Percentiles rank a stretch among this genome's conserved stretches.
phyloP scores from a whole-genome alignment of 2,113 vertebrate species.

The Trochalopteron elliotii region DNA sequence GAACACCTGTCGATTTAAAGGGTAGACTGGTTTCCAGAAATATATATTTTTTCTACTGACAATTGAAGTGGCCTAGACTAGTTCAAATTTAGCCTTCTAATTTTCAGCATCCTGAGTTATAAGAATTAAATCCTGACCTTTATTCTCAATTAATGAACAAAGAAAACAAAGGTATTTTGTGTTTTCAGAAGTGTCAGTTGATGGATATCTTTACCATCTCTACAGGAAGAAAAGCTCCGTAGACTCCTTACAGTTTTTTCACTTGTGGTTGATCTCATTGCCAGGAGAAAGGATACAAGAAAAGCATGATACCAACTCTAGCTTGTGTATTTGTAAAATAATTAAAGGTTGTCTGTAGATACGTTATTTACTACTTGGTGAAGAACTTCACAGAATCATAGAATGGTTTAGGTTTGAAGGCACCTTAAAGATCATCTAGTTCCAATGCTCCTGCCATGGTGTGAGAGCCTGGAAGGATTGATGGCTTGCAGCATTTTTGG shows the following conservation, averaged over 20 bases:
- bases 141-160: neutral
- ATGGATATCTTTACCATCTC: neutral
- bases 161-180: neutral
- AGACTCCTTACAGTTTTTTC: neutral
- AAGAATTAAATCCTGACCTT: neutral
- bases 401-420: neutral
- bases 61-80: neutral
- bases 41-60: neutral
- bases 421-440: neutral
- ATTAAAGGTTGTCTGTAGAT: neutral
- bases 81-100: neutral
- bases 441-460: neutral
- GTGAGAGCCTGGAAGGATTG: neutral
- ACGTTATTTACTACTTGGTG: neutral
- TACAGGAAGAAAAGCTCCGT: neutral
- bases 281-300: neutral
- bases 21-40: neutral
- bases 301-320: neutral
- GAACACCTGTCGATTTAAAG: neutral
- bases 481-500: neutral
- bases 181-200: neutral
- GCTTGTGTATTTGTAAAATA: neutral
- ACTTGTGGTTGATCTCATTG: neutral
- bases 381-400: neutral
- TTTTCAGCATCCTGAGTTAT: neutral